Percentiles rank a stretch among this genome's conserved stretches.
Conservation (phyloP, 2,113 vertebrate genomes). For the Eulemur rufifrons region DNA sequence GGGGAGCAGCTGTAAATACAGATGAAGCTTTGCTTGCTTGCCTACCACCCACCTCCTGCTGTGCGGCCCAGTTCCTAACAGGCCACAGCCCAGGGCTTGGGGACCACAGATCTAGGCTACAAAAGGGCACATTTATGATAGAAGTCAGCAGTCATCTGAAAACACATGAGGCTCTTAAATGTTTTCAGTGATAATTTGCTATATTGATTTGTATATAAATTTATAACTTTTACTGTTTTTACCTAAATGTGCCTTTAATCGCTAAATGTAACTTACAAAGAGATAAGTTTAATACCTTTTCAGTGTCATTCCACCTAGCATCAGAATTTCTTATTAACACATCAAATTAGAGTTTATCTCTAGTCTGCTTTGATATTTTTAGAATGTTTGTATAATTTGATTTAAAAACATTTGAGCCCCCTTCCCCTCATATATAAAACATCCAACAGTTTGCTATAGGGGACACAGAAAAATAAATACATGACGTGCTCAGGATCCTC, state of each 20-base stretch:
- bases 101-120: neutral
- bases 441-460: neutral
- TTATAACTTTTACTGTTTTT: neutral
- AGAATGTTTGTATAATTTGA: neutral
- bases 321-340: neutral
- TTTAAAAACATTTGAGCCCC: neutral
- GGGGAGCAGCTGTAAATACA: too few species aligned
- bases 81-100: too few species aligned
- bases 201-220: neutral
- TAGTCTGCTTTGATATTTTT: conserved; percentile 23
- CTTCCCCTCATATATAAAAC: neutral
- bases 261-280: neutral
- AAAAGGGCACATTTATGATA: neutral
- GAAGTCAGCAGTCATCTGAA: neutral
- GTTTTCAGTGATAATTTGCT: conserved; percentile 20
- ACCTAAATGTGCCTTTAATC: conserved; percentile 35
- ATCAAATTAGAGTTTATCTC: conserved; percentile 12
- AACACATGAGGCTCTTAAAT: neutral
- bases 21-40: too few species aligned
- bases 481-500: neutral
- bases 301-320: neutral
- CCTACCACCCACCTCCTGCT: too few species aligned
- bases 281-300: neutral
- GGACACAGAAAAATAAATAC: conserved; percentile 27
- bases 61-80: too few species aligned